Percentiles rank a stretch among this genome's conserved stretches.
These are phyloP conservation scores for Epinotia bilunana DNA, from an alignment of 2,888 invertebrate species.

Conservation along the genomic window DNA sequence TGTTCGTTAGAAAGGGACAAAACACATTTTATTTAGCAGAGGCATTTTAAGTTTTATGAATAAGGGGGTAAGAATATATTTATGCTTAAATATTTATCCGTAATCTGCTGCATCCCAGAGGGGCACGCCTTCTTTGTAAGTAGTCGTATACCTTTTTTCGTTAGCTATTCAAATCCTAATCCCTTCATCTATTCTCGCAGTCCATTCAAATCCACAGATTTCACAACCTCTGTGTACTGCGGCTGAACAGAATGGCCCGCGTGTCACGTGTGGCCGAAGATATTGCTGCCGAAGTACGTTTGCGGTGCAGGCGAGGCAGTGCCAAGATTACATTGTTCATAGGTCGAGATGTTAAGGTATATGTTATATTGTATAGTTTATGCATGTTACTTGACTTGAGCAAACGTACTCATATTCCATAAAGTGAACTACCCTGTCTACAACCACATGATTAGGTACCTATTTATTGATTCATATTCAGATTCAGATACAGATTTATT, in stretches of 20 bases:
- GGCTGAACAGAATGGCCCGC: conserved; percentile 32
- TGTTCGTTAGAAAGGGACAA: too few relatives aligned
- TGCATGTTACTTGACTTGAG: background rate
- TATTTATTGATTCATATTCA: too few relatives aligned
- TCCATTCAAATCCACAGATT: background rate
- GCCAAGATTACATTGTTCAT: conserved; percentile 19
- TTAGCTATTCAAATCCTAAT: background rate
- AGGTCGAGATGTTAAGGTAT: conserved; percentile 13
- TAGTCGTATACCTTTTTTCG: background rate
- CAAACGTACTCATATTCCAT: too few relatives aligned
- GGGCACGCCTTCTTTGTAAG: background rate
- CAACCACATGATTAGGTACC: too few relatives aligned
- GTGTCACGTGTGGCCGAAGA: conserved; percentile 37
- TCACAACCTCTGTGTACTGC: conserved; percentile 20
- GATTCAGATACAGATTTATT: too few relatives aligned
- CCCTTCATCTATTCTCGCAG: background rate
- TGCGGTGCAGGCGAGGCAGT: conserved; percentile 21
- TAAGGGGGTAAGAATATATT: too few relatives aligned
- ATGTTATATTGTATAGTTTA: background rate
- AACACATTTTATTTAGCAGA: too few relatives aligned
- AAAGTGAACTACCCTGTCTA: too few relatives aligned
- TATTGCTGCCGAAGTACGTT: conserved; percentile 40
- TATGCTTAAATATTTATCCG: too few relatives aligned
- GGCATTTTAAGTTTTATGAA: too few relatives aligned
- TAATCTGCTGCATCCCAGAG: background rate